A percentile compares a stretch with the other conserved stretches of the same genome.
Evolutionary conservation across 2,888 invertebrate species (phyloP).

Genomic region (Xestia ashworthii): DNA sequence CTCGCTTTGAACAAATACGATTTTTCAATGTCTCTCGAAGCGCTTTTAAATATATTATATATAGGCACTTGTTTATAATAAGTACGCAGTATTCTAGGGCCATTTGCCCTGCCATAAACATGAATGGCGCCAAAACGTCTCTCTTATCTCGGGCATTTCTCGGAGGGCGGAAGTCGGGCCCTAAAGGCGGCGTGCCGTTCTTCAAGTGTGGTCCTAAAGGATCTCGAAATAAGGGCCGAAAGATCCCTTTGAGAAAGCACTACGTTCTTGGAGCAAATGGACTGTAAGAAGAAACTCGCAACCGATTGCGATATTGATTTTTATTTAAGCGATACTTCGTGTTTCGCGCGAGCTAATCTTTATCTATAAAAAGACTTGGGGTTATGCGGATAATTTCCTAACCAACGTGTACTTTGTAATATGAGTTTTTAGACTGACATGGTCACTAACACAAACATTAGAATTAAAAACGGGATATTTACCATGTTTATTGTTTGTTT

Average conservation of each 20-base stretch:
- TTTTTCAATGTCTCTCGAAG: conserved; percentile 73
- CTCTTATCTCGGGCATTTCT: conserved; percentile 90
- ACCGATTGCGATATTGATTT: conserved; percentile 89
- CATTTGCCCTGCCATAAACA: conserved; percentile 90
- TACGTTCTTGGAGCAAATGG: conserved; percentile 88
- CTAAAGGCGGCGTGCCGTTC: conserved; percentile 84
- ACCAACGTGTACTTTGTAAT: conserved; percentile 13
- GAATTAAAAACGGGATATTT: too few species aligned
- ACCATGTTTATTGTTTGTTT: too few species aligned
- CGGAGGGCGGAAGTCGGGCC: conserved; percentile 87
- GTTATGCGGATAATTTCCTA: conserved; percentile 26
- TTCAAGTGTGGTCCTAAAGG: conserved; percentile 89
- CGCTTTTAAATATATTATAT: conserved; percentile 76
- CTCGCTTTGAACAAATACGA: conserved; percentile 64
- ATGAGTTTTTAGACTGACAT: too few species aligned
- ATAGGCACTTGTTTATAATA: conserved; percentile 88
- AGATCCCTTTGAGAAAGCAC: conserved; percentile 87
- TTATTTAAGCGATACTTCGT: conserved; percentile 83
- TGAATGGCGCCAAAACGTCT: conserved; percentile 90
- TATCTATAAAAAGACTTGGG: conserved; percentile 69
- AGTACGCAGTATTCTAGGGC: conserved; percentile 88
- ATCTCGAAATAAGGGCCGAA: conserved; percentile 87
- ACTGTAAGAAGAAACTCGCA: conserved; percentile 87
- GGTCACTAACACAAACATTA: too few species aligned
- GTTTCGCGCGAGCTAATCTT: conserved; percentile 73